Evolutionary conservation across 1,140 invertebrate genomes (phyloP), one percentile per base, ranked within the genome.

Genomic region (Drosophila ananassae): DNA sequence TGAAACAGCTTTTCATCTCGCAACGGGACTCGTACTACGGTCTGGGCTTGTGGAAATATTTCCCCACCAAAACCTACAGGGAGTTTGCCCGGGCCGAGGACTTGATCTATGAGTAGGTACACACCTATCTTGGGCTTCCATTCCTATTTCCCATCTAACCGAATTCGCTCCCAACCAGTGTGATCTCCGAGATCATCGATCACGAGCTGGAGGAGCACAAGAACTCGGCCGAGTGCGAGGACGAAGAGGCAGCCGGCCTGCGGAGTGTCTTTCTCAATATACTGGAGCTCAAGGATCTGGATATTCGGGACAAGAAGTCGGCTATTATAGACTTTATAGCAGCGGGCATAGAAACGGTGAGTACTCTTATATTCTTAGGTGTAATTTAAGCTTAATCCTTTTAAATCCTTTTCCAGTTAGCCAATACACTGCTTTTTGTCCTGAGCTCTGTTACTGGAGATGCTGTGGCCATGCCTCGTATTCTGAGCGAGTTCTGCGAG

Each of bases 241-340:
- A 94, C 28, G 94, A 95, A 39, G 95, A 95, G 28, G 47, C 74
- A 0, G 56, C 76, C 2, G 90, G 79, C 0, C 91, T 94, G 72
- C 93, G 93, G 54, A 95, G 95, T 74, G 95, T 97, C 32, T 96
- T 97, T 79, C 93, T 95, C 51, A 96, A 95, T 34, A 95, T 97
- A 58, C 92, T 97, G 9, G 93, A 94, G 12, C 94, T 95, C 37
- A 94, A 94, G 47, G 94, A 94, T 64, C 91, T 97, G 48, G 96
- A 97, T 81, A 94, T 95, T 66, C 92, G 95, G 28, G 96, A 97
- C 89, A 97, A 97, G 90, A 96, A 96, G 85, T 96, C 96, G 1
- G 96, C 95, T 2, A 95, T 97, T 73, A 96, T 97, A 41, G 97
- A 98, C 92, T 97, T 97, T 80, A 96, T 97, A 74, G 96, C 96